Conservation (phyloP, 2,113 vertebrate species). For the Hyperoodon ampullatus region DNA sequence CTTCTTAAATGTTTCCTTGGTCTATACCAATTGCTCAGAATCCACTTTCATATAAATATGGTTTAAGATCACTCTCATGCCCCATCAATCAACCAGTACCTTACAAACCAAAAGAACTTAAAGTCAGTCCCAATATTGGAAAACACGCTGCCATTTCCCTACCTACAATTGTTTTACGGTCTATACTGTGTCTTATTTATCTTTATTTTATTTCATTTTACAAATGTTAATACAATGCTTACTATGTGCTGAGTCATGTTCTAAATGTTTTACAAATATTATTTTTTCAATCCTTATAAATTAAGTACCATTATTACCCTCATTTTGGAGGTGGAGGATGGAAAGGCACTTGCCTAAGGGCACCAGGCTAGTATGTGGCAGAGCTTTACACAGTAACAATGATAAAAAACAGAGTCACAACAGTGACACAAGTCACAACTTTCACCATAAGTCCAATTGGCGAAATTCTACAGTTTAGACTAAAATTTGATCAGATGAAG, state of each 20-base stretch:
- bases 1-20: neutral
- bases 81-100: neutral
- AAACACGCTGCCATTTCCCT: neutral
- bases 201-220: conserved; percentile 1
- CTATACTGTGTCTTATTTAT: neutral
- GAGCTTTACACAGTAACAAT: neutral
- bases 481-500: neutral
- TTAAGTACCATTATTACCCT: neutral
- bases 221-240: neutral
- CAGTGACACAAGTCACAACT: no score
- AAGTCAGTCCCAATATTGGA: neutral
- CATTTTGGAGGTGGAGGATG: neutral
- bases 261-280: neutral
- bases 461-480: neutral
- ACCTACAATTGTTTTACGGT: neutral
- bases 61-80: neutral
- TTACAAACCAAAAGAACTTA: neutral
- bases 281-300: neutral
- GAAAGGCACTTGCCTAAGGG: neutral
- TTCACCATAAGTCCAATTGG: neutral
- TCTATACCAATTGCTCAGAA: neutral
- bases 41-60: neutral
- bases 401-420: neutral
- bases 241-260: neutral
- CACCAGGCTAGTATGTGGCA: neutral